Base-by-base conservation (phyloP, 2,113 vertebrate genomes). In the Vireo altiloquus region DNA sequence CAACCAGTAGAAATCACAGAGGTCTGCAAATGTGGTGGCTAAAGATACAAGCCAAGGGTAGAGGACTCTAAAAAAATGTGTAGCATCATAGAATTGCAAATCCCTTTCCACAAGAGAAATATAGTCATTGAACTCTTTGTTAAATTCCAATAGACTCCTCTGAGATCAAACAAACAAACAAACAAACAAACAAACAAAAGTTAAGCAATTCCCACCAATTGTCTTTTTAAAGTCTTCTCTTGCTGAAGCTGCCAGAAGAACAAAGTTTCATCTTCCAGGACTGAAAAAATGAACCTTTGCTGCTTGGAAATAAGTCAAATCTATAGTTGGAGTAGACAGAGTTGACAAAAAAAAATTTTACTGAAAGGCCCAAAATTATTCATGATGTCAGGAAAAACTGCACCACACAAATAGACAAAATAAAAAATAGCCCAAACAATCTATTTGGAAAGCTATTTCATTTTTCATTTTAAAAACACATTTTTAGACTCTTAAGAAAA, bases 331-430 rank as follows among this genome's bases (percentile, higher is more conserved):
- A 54, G 60, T 59, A 90, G 82, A 86, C 24, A 44, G 35, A 46
- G 71, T 57, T 90, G 89, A 92, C 59, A 80, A 88, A 95, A 95
- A 76, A 77, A 39, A 72, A 87, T 68, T 78, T 92, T 86, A 82
- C 86, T 6, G 46, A 80, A 63, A 42, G 35, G n/a, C 33, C 42
- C 12, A 46, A 82, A 89, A 82, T 88, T 93, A 92, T 91, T 96
- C 88, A 72, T 46, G 63, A 76, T 92, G 76, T 90, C 95, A 89
- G 76, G 66, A 82, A 82, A 82, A 90, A 57, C 69, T 71, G 40
- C 27, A 69, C 61, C 46, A 80, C 54, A 79, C 2, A 11, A 61
- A 72, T 1, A 71, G 64, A 81, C 15, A 81, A 82, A 90, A 47
- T 22, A 79, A 69, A 72, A 80, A 87, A 37, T 49, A 37, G 5